phyloP scores from a whole-genome alignment of 2,113 vertebrate species.

The Nestor notabilis region DNA sequence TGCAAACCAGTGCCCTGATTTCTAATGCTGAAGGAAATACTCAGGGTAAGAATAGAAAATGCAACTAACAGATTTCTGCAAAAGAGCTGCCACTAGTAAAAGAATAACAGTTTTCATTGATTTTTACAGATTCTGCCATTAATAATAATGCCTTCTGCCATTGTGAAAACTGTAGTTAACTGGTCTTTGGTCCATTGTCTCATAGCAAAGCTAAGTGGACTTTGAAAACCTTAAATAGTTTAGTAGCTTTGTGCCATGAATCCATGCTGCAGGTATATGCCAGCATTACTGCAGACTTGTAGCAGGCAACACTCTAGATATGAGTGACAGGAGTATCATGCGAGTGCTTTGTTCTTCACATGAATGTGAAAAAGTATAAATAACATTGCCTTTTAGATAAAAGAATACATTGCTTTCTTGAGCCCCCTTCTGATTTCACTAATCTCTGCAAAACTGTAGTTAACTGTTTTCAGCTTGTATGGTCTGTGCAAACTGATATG shows the following conservation, averaged over 20 bases:
- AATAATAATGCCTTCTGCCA: background rate
- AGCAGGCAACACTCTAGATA: background rate
- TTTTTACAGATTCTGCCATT: background rate
- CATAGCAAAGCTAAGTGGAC: background rate
- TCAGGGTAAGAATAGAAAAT: background rate
- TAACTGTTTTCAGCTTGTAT: background rate
- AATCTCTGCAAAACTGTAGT: background rate
- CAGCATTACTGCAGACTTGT: background rate
- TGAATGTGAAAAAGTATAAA: background rate
- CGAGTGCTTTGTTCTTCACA: background rate
- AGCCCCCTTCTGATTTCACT: background rate
- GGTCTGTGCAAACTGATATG: background rate
- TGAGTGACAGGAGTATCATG: background rate
- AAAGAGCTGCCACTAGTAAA: background rate
- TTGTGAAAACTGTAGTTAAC: background rate
- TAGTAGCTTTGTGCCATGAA: background rate
- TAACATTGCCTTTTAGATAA: background rate
- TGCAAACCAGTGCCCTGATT: background rate
- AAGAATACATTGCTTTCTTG: background rate
- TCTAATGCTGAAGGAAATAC: background rate
- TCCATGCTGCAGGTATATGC: background rate
- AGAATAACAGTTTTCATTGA: background rate
- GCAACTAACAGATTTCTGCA: background rate
- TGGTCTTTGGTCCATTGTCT: background rate
- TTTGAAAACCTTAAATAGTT: background rate